Evolutionary conservation across 2,888 invertebrate species (phyloP).

Genomic region (Stenichneumon culpator): DNA sequence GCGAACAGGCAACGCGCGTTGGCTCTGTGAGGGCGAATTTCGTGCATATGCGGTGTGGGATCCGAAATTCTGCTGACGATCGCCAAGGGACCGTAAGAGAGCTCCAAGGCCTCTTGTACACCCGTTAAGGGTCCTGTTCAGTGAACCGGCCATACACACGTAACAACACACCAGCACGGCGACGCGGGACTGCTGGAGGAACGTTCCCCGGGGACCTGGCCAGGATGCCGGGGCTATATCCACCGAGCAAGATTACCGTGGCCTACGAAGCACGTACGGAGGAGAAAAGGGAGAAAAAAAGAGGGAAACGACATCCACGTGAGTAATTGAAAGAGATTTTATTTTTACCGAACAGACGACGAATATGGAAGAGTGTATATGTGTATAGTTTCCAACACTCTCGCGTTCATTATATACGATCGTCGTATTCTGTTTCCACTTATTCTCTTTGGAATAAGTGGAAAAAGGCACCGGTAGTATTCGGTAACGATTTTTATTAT

Average conservation of each 20-base stretch:
- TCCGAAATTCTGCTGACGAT: conserved; percentile 83
- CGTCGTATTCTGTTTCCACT: background rate
- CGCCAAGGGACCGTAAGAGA: conserved; percentile 77
- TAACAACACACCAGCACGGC: conserved; percentile 35
- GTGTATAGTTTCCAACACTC: too few relatives aligned
- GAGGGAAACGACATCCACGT: conserved; percentile 63
- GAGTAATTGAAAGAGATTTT: conserved; percentile 82
- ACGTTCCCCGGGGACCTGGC: conserved; percentile 80
- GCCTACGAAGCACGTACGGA: conserved; percentile 71
- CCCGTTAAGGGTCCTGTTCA: conserved; percentile 82
- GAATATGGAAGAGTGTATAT: background rate
- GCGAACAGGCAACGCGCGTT: conserved; percentile 16
- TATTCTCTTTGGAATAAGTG: background rate
- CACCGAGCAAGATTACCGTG: conserved; percentile 78
- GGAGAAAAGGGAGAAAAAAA: conserved; percentile 31
- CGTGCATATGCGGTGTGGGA: conserved; percentile 79
- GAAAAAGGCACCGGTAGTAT: conserved; percentile 48
- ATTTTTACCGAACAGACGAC: conserved; percentile 64
- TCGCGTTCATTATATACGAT: background rate
- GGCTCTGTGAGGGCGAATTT: conserved; percentile 34
- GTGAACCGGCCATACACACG: conserved; percentile 76
- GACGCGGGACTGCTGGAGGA: conserved; percentile 66
- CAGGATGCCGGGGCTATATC: conserved; percentile 71
- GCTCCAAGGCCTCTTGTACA: conserved; percentile 60
- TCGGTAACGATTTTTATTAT: conserved; percentile 78